phyloP scores from a whole-genome alignment of 2,797 vertebrate genomes.

The Thamnophis elegans region DNA sequence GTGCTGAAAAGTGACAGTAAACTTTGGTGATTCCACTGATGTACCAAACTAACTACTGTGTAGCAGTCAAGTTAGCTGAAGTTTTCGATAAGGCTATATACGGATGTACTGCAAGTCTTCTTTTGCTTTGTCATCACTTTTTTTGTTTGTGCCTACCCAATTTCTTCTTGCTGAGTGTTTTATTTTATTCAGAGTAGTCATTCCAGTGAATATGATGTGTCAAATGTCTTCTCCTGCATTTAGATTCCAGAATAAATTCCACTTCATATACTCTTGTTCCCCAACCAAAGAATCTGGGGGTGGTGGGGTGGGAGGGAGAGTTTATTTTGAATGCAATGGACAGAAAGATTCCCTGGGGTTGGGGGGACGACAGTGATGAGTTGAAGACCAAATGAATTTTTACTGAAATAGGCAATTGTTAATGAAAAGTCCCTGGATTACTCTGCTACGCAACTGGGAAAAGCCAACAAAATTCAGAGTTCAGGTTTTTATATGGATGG shows the following conservation, averaged over 20 bases:
- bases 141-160: not conserved
- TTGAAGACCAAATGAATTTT: not conserved
- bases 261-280: not conserved
- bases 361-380: not conserved
- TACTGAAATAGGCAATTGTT: not conserved
- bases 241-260: not conserved
- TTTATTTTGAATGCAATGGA: not conserved
- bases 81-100: too few relatives aligned
- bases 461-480: not conserved
- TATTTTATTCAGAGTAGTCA: not conserved
- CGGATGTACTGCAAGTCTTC: not conserved
- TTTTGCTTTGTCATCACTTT: not conserved
- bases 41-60: not conserved
- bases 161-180: not conserved
- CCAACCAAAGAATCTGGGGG: not conserved
- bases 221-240: not conserved
- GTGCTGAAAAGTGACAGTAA: not conserved
- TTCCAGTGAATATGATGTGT: not conserved
- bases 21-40: not conserved
- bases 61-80: not conserved
- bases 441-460: not conserved
- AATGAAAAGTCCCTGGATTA: not conserved
- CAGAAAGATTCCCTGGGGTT: not conserved
- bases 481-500: not conserved
- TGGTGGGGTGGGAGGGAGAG: not conserved